A percentile compares a stretch with the other conserved stretches of the same genome.
phyloP scores from a whole-genome alignment of 2,113 vertebrate species.

The Capra hircus region DNA sequence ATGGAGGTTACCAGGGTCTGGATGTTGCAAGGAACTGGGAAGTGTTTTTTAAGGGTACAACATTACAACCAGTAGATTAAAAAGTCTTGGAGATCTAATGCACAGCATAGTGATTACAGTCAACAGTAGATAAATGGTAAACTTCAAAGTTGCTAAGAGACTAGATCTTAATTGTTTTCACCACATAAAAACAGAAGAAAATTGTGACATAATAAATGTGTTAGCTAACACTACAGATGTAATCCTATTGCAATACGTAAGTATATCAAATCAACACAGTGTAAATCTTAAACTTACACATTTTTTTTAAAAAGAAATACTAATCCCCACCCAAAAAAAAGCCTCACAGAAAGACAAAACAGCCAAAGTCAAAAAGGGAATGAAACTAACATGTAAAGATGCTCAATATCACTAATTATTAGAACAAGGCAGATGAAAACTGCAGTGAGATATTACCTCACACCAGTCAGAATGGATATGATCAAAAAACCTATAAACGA shows the following conservation, averaged over 20 bases:
- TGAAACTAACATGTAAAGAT: not conserved
- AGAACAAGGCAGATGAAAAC: not conserved
- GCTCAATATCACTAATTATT: not conserved
- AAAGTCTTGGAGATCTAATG: not conserved
- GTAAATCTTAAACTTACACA: not conserved
- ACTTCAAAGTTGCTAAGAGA: not conserved
- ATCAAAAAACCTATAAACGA: not conserved
- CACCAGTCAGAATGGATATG: not conserved
- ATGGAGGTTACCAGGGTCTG: not conserved
- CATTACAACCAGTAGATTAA: not conserved
- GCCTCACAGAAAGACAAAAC: not conserved
- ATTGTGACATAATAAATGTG: not conserved
- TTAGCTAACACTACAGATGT: not conserved
- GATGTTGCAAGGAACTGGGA: not conserved
- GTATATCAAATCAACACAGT: not conserved
- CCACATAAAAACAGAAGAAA: not conserved
- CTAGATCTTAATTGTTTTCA: not conserved
- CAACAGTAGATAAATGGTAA: not conserved
- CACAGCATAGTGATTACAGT: not conserved
- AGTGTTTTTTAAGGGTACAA: not conserved
- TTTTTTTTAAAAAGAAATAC: not conserved
- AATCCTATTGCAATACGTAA: not conserved
- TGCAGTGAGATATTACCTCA: not conserved
- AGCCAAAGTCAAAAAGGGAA: not conserved
- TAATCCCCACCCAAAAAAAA: not conserved